A percentile compares a stretch with the other conserved stretches of the same genome.
These are phyloP conservation scores for Lycocerus yunnanus DNA, from an alignment of 2,888 invertebrate species.

Conservation along the genomic window DNA sequence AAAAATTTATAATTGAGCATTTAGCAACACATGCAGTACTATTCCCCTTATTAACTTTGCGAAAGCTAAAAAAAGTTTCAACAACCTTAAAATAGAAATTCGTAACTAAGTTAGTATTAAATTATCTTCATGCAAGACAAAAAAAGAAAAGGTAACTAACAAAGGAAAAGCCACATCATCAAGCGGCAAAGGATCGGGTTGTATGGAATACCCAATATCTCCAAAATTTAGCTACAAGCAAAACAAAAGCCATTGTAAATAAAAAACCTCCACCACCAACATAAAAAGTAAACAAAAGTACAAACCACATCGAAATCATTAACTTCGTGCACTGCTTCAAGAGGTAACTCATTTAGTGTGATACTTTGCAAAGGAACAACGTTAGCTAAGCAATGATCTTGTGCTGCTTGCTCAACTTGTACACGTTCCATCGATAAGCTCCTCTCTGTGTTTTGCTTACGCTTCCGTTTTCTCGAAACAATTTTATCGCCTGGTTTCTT, in stretches of 20 bases:
- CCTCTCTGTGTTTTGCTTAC: neutral
- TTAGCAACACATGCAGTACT: too few relatives aligned
- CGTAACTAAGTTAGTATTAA: neutral
- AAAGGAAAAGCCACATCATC: neutral
- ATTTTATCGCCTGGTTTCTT: neutral
- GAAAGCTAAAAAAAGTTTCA: neutral
- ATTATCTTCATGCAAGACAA: neutral
- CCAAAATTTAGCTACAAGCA: neutral
- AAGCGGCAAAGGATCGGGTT: neutral
- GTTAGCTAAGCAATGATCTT: neutral
- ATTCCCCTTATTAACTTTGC: too few relatives aligned
- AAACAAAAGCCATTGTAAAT: neutral
- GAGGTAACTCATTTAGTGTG: neutral
- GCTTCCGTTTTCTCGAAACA: neutral
- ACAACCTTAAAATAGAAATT: neutral
- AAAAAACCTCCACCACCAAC: neutral
- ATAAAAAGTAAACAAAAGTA: neutral
- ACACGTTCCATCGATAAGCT: neutral
- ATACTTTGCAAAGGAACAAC: neutral
- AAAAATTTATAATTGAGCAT: too few relatives aligned
- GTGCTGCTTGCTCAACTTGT: neutral
- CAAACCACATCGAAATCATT: neutral
- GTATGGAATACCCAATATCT: neutral
- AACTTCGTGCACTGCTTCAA: neutral
- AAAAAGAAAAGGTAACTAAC: neutral